A percentile compares a stretch with the other conserved stretches of the same genome.
These are phyloP conservation scores for Paradisaea rubra DNA, from an alignment of 2,113 vertebrate genomes.

Conservation along the genomic window DNA sequence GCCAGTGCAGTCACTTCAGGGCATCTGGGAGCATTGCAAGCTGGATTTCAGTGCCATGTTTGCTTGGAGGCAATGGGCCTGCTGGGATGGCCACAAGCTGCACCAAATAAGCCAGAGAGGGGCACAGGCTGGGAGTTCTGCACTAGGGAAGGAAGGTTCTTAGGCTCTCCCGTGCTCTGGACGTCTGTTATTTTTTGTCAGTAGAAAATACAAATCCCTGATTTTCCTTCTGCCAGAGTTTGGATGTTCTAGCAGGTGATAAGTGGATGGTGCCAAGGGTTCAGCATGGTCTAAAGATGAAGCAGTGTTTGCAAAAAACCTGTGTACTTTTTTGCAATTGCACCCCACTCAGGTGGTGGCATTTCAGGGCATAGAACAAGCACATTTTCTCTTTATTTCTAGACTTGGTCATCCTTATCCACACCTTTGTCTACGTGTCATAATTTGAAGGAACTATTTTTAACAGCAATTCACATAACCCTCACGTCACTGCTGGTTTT, in stretches of 20 bases:
- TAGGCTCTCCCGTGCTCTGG: background rate
- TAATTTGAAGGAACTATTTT: background rate
- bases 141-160: background rate
- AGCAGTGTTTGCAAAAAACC: background rate
- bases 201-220: background rate
- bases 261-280: accelerated
- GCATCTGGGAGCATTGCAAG: accelerated
- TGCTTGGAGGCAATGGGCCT: accelerated
- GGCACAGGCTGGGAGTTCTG: background rate
- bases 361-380: background rate
- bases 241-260: accelerated
- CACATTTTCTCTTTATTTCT: background rate
- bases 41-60: background rate
- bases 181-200: background rate
- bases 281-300: background rate
- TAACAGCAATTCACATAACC: background rate
- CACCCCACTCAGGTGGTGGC: background rate
- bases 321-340: background rate
- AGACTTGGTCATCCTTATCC: background rate
- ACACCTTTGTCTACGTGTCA: background rate
- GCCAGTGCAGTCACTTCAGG: background rate
- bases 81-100: background rate
- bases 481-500: background rate
- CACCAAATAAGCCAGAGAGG: background rate
- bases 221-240: background rate